Evolutionary conservation across 2,888 invertebrate genomes (phyloP).

Genomic region (Chymomyza amoena): DNA sequence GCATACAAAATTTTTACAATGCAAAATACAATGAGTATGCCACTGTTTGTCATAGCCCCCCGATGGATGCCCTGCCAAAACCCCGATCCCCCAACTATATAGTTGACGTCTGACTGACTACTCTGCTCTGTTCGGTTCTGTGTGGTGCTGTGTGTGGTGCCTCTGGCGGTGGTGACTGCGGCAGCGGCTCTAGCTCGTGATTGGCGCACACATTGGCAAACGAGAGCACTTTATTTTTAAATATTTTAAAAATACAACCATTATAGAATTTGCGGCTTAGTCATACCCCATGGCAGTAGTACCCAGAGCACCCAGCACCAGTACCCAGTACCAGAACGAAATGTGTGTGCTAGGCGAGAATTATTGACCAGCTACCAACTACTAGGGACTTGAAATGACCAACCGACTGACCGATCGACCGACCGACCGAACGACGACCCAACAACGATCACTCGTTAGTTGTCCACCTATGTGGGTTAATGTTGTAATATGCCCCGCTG

Average conservation of each 20-base stretch:
- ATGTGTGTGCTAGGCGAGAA: not conserved
- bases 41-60: not conserved
- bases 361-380: not conserved
- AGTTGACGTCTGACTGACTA: not conserved
- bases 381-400: not conserved
- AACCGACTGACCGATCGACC: too few species aligned
- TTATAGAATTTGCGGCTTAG: constrained; percentile 68
- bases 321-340: not conserved
- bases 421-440: too few species aligned
- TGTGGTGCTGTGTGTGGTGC: too few species aligned
- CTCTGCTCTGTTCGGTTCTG: not conserved
- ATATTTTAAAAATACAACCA: constrained; percentile 69
- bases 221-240: constrained; percentile 72
- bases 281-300: constrained; percentile 28
- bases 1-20: constrained; percentile 2
- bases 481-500: not conserved
- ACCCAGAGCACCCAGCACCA: not conserved
- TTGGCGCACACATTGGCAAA: constrained; percentile 72
- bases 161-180: constrained; percentile 25
- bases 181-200: constrained; percentile 58
- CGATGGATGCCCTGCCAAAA: not conserved
- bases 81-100: not conserved
- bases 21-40: constrained; percentile 36
- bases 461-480: not conserved
- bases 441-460: not conserved